Evolutionary conservation across 2,888 invertebrate species (phyloP), one percentile per base, ranked within the genome.

Genomic region (Agriopis leucophaearia): DNA sequence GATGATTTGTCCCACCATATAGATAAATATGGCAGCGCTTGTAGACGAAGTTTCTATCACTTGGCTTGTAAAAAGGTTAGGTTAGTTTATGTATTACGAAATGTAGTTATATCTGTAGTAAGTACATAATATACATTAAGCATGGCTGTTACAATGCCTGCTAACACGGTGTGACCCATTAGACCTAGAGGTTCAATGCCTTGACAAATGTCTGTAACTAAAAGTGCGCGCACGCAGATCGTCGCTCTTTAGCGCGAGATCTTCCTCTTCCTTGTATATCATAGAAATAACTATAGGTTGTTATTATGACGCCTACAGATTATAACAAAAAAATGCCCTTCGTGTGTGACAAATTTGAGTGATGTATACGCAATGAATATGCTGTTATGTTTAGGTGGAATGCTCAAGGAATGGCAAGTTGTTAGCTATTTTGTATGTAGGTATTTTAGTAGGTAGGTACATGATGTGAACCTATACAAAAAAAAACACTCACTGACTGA

Each of bases 141-240:
- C 6, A 45, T 45, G 6, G 7, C 38, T n/a, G 44, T 60, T 60
- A 58, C 42, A 60, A 60, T 57, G 56, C n/a, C 42, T 70, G 66
- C 52, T 69, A 71, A 72, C 47, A 27, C 8, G 16, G 60, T 64
- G 47, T 67, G 71, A 59, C 68, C 48, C 61, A 75, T 66, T 55
- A 66, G 47, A 58, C 40, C 45, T 15, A 13, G 47, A 55, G 65
- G 75, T 74, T 74, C 75, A 72, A 71, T 64, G 74, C 58, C 73
- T 59, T 68, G 69, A 69, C 70, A 64, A 83, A 86, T 84, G 81
- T 71, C 79, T 79, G 84, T 83, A 73, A 73, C 84, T 86, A 87
- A 87, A 86, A 80, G 81, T 75, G 78, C 78, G 79, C 74, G 74
- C 88, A 84, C 81, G 88, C 83, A 79, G 79, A 83, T 70, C 82